Evolutionary conservation across 2,888 invertebrate species (phyloP).

Genomic region (Lagria hirta): DNA sequence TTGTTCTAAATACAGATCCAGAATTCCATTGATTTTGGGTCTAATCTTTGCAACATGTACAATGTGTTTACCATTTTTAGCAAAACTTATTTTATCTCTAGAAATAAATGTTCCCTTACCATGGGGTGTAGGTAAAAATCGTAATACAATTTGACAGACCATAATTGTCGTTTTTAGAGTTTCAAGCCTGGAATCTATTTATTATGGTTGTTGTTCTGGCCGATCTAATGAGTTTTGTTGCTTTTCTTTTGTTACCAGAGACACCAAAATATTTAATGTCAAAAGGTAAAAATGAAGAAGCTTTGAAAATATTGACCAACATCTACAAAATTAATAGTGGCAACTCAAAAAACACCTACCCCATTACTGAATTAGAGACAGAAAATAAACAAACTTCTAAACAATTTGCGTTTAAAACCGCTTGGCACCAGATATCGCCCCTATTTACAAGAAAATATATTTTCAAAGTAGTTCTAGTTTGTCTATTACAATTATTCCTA

Average conservation of each 20-base stretch:
- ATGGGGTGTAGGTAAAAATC: slow-evolving; percentile 5
- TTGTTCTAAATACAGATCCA: slow-evolving; percentile 61
- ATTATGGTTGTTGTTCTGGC: slow-evolving; percentile 58
- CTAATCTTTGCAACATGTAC: too few species aligned
- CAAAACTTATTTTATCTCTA: slow-evolving; percentile 69
- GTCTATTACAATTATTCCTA: slow-evolving; percentile 63
- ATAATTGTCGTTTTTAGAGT: slow-evolving; percentile 48
- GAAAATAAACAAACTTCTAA: slow-evolving; percentile 42
- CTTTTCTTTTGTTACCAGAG: slow-evolving; percentile 64
- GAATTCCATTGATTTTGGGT: slow-evolving; percentile 64
- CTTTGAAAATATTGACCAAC: slow-evolving; percentile 60
- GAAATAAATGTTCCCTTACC: slow-evolving; percentile 58
- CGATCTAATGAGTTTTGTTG: slow-evolving; percentile 63
- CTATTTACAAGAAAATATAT: slow-evolving; percentile 64
- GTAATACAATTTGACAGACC: background rate
- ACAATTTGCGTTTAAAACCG: slow-evolving; percentile 57
- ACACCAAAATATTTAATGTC: slow-evolving; percentile 76
- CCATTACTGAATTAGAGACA: slow-evolving; percentile 53
- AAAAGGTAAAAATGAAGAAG: slow-evolving; percentile 64
- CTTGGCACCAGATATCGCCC: slow-evolving; percentile 62
- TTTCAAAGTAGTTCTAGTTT: slow-evolving; percentile 61
- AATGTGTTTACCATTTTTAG: slow-evolving; percentile 67
- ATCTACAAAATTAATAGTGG: slow-evolving; percentile 68
- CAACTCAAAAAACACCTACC: slow-evolving; percentile 60
- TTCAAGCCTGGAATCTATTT: slow-evolving; percentile 63